Evolutionary conservation across 2,113 vertebrate genomes (phyloP).

Genomic region (Apeltes quadracus): DNA sequence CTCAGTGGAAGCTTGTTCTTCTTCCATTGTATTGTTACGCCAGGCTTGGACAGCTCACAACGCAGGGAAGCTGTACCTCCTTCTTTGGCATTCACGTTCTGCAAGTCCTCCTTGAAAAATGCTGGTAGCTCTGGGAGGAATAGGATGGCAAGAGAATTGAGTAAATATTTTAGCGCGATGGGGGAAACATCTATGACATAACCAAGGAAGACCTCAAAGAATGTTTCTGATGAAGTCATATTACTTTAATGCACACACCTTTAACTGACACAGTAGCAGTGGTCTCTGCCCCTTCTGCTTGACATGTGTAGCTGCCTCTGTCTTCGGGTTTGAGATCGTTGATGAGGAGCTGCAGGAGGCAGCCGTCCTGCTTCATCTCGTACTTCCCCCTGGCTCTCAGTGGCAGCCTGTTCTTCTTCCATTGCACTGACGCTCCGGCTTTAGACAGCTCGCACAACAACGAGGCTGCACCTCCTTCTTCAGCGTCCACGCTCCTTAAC

Average conservation of each 20-base stretch:
- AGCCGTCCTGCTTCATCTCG: slow-evolving; percentile 76
- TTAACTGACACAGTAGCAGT: slow-evolving; percentile 73
- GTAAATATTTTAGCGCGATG: too few relatives aligned
- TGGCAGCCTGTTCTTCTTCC: slow-evolving; percentile 66
- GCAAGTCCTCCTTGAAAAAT: slow-evolving; percentile 49
- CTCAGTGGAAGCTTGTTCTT: slow-evolving; percentile 70
- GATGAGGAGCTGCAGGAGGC: slow-evolving; percentile 55
- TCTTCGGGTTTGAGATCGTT: slow-evolving; percentile 66
- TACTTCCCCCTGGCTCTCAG: slow-evolving; percentile 68
- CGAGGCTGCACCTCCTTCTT: slow-evolving; percentile 41
- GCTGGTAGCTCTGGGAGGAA: slow-evolving; percentile 46
- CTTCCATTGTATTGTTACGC: slow-evolving; percentile 59
- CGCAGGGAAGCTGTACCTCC: slow-evolving; percentile 15
- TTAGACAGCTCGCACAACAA: slow-evolving; percentile 74
- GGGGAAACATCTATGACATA: neutral
- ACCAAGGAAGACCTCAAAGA: neutral
- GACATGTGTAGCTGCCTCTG: slow-evolving; percentile 64
- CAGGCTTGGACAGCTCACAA: slow-evolving; percentile 69
- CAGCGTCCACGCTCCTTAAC: slow-evolving; percentile 41
- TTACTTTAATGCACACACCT: slow-evolving; percentile 83
- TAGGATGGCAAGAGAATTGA: neutral
- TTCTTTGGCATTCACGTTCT: slow-evolving; percentile 38
- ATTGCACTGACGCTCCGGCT: slow-evolving; percentile 60
- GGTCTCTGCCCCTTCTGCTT: slow-evolving; percentile 43
- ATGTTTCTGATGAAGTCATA: too few relatives aligned